Conservation (phyloP, 1,140 invertebrate species). For the Leptinotarsa undecemlineata region DNA sequence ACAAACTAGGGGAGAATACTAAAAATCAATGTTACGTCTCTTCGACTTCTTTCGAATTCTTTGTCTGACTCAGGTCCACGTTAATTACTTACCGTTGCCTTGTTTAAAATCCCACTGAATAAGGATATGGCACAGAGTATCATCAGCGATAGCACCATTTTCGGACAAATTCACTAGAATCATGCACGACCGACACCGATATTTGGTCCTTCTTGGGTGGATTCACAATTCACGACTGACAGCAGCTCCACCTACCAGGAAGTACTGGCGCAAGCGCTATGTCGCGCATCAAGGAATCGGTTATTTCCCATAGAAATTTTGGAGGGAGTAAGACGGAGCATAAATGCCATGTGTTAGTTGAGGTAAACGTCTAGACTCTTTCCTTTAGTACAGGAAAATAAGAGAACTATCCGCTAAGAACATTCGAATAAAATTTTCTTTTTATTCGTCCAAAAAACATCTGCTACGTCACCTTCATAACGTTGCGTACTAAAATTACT, state of each 20-base stretch:
- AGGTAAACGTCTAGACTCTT: conserved; percentile 34
- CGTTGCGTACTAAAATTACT: too few species aligned
- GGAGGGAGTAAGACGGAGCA: conserved; percentile 19
- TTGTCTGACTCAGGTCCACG: conserved; percentile 18
- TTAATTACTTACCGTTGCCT: conserved; percentile 44
- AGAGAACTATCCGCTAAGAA: neutral
- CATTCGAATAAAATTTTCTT: too few species aligned
- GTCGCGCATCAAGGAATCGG: conserved; percentile 39
- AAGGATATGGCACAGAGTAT: conserved; percentile 43
- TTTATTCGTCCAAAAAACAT: too few species aligned
- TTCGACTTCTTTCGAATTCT: conserved; percentile 33
- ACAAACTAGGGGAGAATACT: conserved; percentile 38
- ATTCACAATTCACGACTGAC: conserved; percentile 45
- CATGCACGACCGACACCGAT: conserved; percentile 44
- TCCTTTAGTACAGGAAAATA: neutral
- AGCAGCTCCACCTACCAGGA: conserved; percentile 52
- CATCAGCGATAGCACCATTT: conserved; percentile 49
- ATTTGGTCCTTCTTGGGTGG: conserved; percentile 48
- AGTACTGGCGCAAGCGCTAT: conserved; percentile 42
- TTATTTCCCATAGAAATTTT: conserved; percentile 22
- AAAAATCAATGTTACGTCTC: conserved; percentile 45
- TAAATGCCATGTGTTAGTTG: conserved; percentile 17
- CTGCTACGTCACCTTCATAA: too few species aligned
- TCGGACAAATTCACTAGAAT: conserved; percentile 41
- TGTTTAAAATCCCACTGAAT: conserved; percentile 43